phyloP scores from a whole-genome alignment of 64 coral and sea anemone genomes.

The Montipora foliosa region DNA sequence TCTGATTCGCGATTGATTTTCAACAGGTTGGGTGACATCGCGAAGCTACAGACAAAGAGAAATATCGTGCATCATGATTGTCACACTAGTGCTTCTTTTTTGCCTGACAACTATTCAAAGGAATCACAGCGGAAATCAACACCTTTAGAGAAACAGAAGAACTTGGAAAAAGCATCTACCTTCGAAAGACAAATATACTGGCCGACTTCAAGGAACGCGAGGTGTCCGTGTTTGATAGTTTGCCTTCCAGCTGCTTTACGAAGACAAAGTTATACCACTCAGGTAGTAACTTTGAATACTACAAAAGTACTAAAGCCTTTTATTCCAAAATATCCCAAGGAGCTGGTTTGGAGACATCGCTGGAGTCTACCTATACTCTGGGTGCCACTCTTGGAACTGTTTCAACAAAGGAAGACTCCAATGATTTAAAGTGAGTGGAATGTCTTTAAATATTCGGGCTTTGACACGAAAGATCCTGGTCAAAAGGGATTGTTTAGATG shows the following conservation, averaged over 20 bases:
- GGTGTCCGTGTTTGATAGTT: neutral
- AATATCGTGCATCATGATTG: neutral
- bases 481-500: constrained; percentile 24
- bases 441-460: neutral
- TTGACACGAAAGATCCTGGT: constrained; percentile 21
- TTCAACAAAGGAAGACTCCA: neutral
- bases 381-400: constrained; percentile 6
- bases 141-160: neutral
- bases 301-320: constrained; percentile 29
- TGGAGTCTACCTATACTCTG: constrained; percentile 25
- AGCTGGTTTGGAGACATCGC: constrained; percentile 22
- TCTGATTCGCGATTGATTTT: neutral
- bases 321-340: constrained; percentile 18
- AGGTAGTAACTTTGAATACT: neutral
- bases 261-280: neutral
- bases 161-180: neutral
- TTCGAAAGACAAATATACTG: neutral
- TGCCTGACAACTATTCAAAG: neutral
- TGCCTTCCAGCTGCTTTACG: neutral
- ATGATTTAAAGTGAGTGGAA: constrained; percentile 24
- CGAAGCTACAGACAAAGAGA: neutral
- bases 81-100: neutral
- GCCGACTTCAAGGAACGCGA: neutral
- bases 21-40: neutral
- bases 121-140: neutral